A percentile compares a stretch with the other conserved stretches of the same genome.
Conservation (phyloP, 2,888 invertebrate species). For the Cantharis rustica region DNA sequence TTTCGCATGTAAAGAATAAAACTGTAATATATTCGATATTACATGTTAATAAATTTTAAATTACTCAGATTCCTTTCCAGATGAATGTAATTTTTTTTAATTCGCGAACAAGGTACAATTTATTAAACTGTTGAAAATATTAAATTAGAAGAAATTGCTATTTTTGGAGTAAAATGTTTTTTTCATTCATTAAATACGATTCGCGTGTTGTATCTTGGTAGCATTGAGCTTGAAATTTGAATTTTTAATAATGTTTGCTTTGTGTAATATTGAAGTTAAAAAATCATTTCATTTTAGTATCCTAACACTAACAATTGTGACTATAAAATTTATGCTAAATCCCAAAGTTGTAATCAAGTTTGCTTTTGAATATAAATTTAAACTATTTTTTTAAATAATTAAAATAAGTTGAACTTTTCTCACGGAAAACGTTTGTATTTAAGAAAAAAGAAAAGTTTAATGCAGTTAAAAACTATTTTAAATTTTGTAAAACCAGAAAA, state of each 20-base stretch:
- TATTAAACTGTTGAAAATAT: background rate
- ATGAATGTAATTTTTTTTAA: no score
- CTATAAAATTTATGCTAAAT: background rate
- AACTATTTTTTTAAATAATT: background rate
- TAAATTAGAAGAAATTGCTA: background rate
- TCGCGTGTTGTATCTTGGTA: background rate
- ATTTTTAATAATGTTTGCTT: background rate
- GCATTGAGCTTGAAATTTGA: background rate
- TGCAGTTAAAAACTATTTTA: no score
- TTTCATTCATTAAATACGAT: background rate
- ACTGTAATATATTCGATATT: no score
- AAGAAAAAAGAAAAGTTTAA: no score
- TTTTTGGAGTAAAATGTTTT: background rate
- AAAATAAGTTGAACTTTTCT: background rate
- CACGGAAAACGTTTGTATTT: no score
- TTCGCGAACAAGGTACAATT: no score
- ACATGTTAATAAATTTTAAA: no score
- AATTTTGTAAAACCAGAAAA: background rate
- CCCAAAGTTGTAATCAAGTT: background rate
- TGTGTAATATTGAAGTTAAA: background rate
- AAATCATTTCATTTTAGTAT: background rate
- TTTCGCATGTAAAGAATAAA: no score
- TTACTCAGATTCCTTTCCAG: no score
- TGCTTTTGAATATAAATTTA: background rate
- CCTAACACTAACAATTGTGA: background rate